Evolutionary conservation across 2,113 vertebrate genomes (phyloP).

Genomic region (Saccopteryx bilineata): DNA sequence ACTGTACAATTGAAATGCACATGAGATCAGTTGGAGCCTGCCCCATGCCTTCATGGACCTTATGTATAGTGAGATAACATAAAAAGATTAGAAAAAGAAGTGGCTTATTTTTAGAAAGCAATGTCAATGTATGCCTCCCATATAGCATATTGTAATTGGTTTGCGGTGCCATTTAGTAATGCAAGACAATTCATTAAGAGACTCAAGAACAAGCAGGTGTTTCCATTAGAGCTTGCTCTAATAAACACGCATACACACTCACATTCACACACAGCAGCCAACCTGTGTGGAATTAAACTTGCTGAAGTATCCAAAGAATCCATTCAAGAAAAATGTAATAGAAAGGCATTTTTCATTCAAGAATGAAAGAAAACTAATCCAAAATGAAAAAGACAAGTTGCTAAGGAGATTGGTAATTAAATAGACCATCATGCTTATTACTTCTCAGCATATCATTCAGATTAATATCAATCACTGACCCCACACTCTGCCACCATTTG

Average conservation of each 20-base stretch:
- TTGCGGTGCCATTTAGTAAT: conserved; percentile 83
- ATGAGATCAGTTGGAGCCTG: neutral
- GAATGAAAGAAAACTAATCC: conserved; percentile 46
- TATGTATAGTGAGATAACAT: neutral
- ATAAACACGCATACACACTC: neutral
- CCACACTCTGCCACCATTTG: neutral
- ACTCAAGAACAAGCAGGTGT: conserved; percentile 86
- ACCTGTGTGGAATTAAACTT: conserved; percentile 75
- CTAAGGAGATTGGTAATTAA: conserved; percentile 57
- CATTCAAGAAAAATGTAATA: conserved; percentile 16
- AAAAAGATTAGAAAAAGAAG: conserved; percentile 74
- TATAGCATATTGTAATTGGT: conserved; percentile 81
- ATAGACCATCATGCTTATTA: conserved; percentile 45
- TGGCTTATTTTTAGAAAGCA: conserved; percentile 77
- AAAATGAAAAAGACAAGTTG: conserved; percentile 64
- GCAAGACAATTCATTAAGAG: conserved; percentile 86
- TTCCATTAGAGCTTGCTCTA: conserved; percentile 83
- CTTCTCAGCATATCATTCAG: conserved; percentile 53
- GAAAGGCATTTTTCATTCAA: conserved; percentile 63
- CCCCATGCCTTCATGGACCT: neutral
- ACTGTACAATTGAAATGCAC: neutral
- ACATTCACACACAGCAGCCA: neutral
- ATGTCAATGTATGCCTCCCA: conserved; percentile 69
- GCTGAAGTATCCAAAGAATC: conserved; percentile 72
- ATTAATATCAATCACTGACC: conserved; percentile 40